These are phyloP conservation scores for Phalloptychus januarius DNA, from an alignment of 2,797 vertebrate genomes.

Conservation along the genomic window DNA sequence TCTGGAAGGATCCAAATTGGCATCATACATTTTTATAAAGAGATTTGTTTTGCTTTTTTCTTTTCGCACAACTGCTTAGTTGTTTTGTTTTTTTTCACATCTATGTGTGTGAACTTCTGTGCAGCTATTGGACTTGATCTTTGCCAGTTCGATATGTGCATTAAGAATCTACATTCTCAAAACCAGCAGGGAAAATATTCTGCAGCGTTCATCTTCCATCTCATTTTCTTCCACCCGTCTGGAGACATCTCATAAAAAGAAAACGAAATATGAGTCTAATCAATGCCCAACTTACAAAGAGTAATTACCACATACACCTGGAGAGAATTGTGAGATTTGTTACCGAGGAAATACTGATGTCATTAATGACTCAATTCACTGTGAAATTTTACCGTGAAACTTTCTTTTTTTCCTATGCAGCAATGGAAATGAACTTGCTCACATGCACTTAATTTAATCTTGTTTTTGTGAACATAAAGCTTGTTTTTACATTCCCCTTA, in stretches of 20 bases:
- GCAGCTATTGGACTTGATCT: conserved; percentile 10
- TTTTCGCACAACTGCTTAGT: not conserved
- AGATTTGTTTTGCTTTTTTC: not conserved
- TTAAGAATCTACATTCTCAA: conserved; percentile 51
- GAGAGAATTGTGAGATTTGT: conserved; percentile 51
- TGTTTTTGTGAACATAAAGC: conserved; percentile 3
- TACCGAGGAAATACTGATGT: conserved; percentile 15
- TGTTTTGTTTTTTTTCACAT: not conserved
- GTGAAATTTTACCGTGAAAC: not conserved
- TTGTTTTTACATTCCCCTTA: not conserved
- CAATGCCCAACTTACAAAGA: conserved; percentile 62
- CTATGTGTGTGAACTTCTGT: not conserved
- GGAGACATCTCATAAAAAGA: conserved; percentile 59
- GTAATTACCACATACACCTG: conserved; percentile 56
- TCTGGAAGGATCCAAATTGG: not conserved
- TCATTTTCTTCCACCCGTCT: conserved; percentile 52
- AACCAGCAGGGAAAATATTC: conserved; percentile 54
- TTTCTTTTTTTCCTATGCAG: not conserved
- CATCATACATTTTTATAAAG: not conserved
- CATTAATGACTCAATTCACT: conserved; percentile 3
- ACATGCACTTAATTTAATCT: not conserved
- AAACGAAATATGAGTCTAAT: conserved; percentile 65
- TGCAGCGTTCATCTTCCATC: conserved; percentile 51
- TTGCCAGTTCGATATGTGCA: conserved; percentile 43
- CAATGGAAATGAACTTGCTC: not conserved